A percentile compares a stretch with the other conserved stretches of the same genome.
Evolutionary conservation across 2,888 invertebrate species (phyloP).

Genomic region (Eupithecia exiguata): DNA sequence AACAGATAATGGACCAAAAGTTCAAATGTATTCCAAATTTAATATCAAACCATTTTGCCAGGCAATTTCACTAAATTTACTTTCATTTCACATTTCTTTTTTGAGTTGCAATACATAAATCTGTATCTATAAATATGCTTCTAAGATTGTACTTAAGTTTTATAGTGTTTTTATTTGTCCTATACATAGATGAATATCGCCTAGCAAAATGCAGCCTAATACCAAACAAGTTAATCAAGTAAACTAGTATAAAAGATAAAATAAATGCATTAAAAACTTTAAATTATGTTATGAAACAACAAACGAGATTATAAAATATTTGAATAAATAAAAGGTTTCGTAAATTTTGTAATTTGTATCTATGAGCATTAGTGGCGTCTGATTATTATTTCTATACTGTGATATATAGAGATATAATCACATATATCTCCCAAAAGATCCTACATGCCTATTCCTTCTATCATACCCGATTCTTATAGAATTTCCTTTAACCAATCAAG

Average conservation of each 20-base stretch:
- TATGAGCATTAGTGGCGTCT: conserved; percentile 78
- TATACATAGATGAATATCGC: conserved; percentile 11
- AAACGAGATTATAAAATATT: conserved; percentile 66
- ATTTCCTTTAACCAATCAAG: conserved; percentile 71
- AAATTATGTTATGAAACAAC: conserved; percentile 76
- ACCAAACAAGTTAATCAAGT: conserved; percentile 71
- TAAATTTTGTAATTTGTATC: conserved; percentile 71
- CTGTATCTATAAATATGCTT: neutral
- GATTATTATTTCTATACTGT: conserved; percentile 84
- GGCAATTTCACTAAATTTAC: conserved; percentile 23
- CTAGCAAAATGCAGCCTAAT: conserved; percentile 37
- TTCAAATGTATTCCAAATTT: conserved; percentile 66
- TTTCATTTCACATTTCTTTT: neutral
- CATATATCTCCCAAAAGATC: conserved; percentile 53
- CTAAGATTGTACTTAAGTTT: neutral
- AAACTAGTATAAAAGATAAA: conserved; percentile 79
- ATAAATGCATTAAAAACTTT: conserved; percentile 83
- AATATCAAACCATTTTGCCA: conserved; percentile 47
- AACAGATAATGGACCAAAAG: conserved; percentile 82
- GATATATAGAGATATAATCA: conserved; percentile 84
- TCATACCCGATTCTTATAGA: conserved; percentile 65
- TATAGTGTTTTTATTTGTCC: neutral
- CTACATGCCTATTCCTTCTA: conserved; percentile 57
- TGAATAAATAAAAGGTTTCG: conserved; percentile 61
- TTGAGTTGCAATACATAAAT: neutral